Evolutionary conservation across 2,113 vertebrate species (phyloP), one percentile per base, ranked within the genome.

Genomic region (Poeciliopsis prolifica): DNA sequence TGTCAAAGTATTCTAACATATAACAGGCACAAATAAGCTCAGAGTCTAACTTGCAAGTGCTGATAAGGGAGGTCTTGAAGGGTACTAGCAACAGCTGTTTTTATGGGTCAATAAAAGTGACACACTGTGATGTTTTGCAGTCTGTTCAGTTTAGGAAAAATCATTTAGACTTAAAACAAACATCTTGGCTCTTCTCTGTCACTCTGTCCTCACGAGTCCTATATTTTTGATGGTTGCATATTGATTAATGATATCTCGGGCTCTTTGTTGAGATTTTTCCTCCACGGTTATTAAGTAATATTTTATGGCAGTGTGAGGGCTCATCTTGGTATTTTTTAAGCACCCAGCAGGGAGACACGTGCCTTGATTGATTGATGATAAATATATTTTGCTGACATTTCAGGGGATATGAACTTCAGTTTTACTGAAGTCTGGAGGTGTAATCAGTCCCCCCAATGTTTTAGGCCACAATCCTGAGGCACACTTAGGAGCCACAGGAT

Each of bases 271-370:
- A 79, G 69, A 77, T 80, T 61, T 67, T 81, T 74, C 40, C 64
- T 67, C 62, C 70, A 61, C 40, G 65, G 54, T 86, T 86, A 86
- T 89, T 80, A 85, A 86, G 75, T 88, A 82, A 69, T 19, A 63
- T 85, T 91, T 90, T 82, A 77, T 82, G 79, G 77, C 71, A 65
- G 68, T 58, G 26, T 61, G 33, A 60, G 29, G 3, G 68, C 81
- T 86, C 63, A 64, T 81, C 72, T 62, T 37, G 33, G 68, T 72
- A n/a, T 64, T 35, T 63, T 86, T 86, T 69, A 74, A 78, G 42
- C 54, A 60, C 67, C 35, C 63, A 72, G 60, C 54, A 84, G 73
- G 19, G 51, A 78, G 67, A 68, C 22, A 67, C 3, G 40, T 14
- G 65, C 28, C n/a, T 61, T 22, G 35, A 66, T 17, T 24, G 31